Evolutionary conservation across 2,113 vertebrate species (phyloP).

Genomic region (Azemiops feae): DNA sequence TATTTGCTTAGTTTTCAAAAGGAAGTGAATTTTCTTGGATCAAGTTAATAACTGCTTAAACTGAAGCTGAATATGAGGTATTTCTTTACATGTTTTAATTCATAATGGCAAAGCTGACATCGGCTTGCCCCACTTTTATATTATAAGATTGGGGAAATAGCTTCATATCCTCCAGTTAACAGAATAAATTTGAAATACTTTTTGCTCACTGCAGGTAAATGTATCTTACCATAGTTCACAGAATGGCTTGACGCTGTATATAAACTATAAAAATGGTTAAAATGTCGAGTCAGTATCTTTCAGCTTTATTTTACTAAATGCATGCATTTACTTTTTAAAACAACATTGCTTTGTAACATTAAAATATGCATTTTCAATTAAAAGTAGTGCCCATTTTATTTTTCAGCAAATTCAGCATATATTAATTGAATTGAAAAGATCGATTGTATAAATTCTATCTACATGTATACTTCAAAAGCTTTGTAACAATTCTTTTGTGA

Average conservation of each 20-base stretch:
- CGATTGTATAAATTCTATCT: slow-evolving; percentile 53
- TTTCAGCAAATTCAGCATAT: slow-evolving; percentile 55
- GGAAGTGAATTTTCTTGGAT: slow-evolving; percentile 26
- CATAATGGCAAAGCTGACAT: slow-evolving; percentile 6
- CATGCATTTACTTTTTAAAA: slow-evolving; percentile 52
- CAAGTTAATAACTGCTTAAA: slow-evolving; percentile 23
- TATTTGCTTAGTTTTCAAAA: slow-evolving; percentile 36
- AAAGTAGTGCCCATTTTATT: slow-evolving; percentile 9
- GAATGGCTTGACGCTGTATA: slow-evolving; percentile 52
- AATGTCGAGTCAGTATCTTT: slow-evolving; percentile 61
- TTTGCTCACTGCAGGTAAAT: slow-evolving; percentile 38
- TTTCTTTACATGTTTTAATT: slow-evolving; percentile 19
- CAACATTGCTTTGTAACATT: slow-evolving; percentile 57
- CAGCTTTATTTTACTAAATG: slow-evolving; percentile 59
- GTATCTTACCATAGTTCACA: slow-evolving; percentile 62
- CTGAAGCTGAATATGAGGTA: not conserved
- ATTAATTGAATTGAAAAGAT: slow-evolving; percentile 70
- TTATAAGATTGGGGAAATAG: slow-evolving; percentile 3
- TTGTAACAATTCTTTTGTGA: slow-evolving; percentile 68
- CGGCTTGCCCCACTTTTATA: slow-evolving; percentile 13
- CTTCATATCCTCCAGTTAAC: not conserved
- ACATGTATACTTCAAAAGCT: slow-evolving; percentile 62
- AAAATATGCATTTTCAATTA: slow-evolving; percentile 46
- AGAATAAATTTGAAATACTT: not conserved
- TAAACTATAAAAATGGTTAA: slow-evolving; percentile 57